Base-by-base conservation (phyloP, 2,888 invertebrate species). In the Noctuana brunneofusca region DNA sequence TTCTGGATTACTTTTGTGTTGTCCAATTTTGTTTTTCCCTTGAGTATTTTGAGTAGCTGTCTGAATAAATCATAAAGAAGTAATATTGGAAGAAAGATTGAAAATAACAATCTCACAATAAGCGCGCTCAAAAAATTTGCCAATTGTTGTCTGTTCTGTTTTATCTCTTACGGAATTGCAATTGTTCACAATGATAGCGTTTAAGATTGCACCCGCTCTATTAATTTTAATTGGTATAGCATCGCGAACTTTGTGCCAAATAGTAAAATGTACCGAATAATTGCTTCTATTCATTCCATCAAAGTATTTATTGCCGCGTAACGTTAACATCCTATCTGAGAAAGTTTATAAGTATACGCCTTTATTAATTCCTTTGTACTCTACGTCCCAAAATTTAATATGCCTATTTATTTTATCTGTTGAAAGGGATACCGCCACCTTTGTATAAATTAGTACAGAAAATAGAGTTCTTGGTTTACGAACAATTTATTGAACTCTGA, bases 61-160 rank as follows among this genome's bases (percentile, higher is more conserved):
- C 5, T 38, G 38, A n/a, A 38, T 4, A 4, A n/a, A 38, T 1
- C n/a, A n/a, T n/a, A n/a, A n/a, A n/a, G n/a, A n/a, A 16, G 41
- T 16, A 14, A 41, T 16, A 14, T 41, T 41, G 41, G 41, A 12
- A 16, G 41, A 41, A 8, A 14, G 12, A 41, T 41, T 16, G 16
- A 41, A 41, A 16, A 41, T 38, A 6, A 38, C 38, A 5, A 14
- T 38, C 14, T 6, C 41, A 9, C 16, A 8, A 27, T 27, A 27
- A 41, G 14, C 46, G 20, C 20, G 46, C 48, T 22, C 22, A 22
- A 48, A 48, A 48, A n/a, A 22, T 48, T 48, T 48, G 20, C 48
- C 48, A 48, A 22, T 48, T 22, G 22, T 48, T 22, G 48, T 22
- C n/a, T 22, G 46, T 46, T 46, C 38, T 4, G 14, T 41, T 16